Percentiles rank a stretch among this genome's conserved stretches.
Evolutionary conservation across 2,888 invertebrate genomes (phyloP).

Genomic region (Athalia circularis): DNA sequence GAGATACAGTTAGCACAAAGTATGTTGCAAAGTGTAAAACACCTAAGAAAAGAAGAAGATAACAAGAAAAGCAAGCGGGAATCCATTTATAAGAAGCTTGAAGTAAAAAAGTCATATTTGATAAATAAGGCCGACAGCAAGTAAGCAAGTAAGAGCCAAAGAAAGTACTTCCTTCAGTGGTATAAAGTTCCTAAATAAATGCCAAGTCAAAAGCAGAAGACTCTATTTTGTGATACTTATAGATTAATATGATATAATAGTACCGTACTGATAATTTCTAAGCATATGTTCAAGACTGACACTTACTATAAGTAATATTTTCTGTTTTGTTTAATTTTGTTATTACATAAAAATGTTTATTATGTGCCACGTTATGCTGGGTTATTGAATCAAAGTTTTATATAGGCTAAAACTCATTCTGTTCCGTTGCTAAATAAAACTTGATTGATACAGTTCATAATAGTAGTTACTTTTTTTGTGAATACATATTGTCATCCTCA

Average conservation of each 20-base stretch:
- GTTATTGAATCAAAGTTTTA: constrained; percentile 18
- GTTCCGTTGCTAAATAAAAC: constrained; percentile 23
- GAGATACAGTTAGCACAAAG: constrained; percentile 20
- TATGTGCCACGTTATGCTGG: constrained; percentile 20
- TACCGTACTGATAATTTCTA: constrained; percentile 13
- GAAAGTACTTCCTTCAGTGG: constrained; percentile 2
- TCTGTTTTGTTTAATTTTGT: constrained; percentile 1
- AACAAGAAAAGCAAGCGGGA: constrained; percentile 9
- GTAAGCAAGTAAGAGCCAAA: constrained; percentile 16
- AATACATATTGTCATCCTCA: constrained; percentile 26
- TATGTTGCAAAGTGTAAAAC: constrained; percentile 27
- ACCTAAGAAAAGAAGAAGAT: constrained; percentile 25
- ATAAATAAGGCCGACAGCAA: constrained; percentile 13
- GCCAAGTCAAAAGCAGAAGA: constrained; percentile 21
- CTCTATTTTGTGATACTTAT: constrained; percentile 28
- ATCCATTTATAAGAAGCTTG: constrained; percentile 16
- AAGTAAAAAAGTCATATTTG: constrained; percentile 16
- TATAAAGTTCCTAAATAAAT: constrained; percentile 22
- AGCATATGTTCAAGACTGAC: constrained; percentile 16
- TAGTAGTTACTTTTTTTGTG: constrained; percentile 22
- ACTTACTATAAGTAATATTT: constrained; percentile 15
- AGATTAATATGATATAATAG: constrained; percentile 22
- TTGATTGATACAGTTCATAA: constrained; percentile 21
- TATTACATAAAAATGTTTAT: constrained; percentile 24
- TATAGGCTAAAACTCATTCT: constrained; percentile 15